These are phyloP conservation scores for Oncorhynchus mykiss DNA, from an alignment of 2,113 vertebrate species.

Conservation along the genomic window DNA sequence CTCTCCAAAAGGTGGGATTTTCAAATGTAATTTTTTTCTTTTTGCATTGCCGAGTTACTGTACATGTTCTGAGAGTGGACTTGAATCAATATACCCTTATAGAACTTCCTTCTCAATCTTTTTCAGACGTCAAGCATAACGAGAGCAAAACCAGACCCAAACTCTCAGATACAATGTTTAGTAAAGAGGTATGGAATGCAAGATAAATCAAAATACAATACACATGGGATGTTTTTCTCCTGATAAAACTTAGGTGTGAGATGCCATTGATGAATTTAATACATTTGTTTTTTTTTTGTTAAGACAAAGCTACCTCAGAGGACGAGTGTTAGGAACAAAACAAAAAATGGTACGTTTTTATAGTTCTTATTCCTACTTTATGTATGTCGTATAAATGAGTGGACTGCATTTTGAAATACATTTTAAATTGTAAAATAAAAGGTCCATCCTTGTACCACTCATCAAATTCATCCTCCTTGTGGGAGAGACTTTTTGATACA, in stretches of 20 bases:
- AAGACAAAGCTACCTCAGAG: constrained; percentile 51
- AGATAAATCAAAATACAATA: background rate
- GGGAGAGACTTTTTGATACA: background rate
- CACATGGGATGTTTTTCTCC: too few relatives aligned
- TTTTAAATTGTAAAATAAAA: background rate
- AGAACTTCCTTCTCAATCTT: constrained; percentile 5
- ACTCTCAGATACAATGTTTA: constrained; percentile 69
- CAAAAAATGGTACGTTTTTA: constrained; percentile 54
- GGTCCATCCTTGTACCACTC: background rate
- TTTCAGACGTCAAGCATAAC: constrained; percentile 60
- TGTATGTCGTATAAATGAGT: background rate
- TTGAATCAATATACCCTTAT: background rate
- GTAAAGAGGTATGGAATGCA: constrained; percentile 56
- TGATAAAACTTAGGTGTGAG: too few relatives aligned
- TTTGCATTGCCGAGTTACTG: background rate
- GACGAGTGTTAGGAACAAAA: constrained; percentile 67
- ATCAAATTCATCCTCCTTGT: background rate
- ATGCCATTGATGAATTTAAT: background rate
- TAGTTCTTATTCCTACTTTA: background rate
- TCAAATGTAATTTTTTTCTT: background rate
- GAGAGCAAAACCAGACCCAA: constrained; percentile 72
- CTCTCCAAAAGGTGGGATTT: constrained; percentile 64
- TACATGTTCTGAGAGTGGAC: background rate
- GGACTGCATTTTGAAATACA: background rate
- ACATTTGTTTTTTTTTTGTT: constrained; percentile 12